Evolutionary conservation across 2,113 vertebrate species (phyloP).

Genomic region (Globicephala melas): DNA sequence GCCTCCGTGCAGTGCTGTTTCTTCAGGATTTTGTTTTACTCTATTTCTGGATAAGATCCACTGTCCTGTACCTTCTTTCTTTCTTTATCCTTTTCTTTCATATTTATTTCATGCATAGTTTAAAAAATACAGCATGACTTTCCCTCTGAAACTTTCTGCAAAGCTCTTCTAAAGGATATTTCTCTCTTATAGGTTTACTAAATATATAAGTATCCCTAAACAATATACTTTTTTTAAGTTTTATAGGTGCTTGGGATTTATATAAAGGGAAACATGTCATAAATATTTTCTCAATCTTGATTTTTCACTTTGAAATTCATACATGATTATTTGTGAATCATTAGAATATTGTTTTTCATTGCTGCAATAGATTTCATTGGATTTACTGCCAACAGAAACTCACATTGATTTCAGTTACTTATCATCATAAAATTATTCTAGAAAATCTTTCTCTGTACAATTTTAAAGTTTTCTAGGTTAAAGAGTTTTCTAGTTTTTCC

Average conservation of each 20-base stretch:
- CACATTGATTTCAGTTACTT: not conserved
- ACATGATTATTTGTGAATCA: not conserved
- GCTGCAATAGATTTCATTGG: not conserved
- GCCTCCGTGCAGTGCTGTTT: not conserved
- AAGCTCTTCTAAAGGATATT: not conserved
- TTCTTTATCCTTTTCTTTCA: not conserved
- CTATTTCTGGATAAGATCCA: not conserved
- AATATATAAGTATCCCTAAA: not conserved
- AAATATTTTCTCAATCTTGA: not conserved
- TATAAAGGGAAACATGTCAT: not conserved
- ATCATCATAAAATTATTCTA: not conserved
- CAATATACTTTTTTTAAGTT: not conserved
- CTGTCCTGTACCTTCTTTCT: not conserved
- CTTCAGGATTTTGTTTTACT: not conserved
- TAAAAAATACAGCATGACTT: not conserved
- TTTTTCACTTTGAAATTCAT: not conserved
- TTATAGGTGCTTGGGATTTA: not conserved
- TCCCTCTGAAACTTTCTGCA: not conserved
- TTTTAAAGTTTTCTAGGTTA: not conserved
- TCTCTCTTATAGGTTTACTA: not conserved
- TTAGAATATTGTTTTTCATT: not conserved
- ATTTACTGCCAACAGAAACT: not conserved
- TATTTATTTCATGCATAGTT: not conserved
- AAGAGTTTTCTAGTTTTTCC: not conserved
- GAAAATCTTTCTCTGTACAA: not conserved